A percentile compares a stretch with the other conserved stretches of the same genome.
Evolutionary conservation across 2,888 invertebrate species (phyloP).

Genomic region (Drosophila falleni): DNA sequence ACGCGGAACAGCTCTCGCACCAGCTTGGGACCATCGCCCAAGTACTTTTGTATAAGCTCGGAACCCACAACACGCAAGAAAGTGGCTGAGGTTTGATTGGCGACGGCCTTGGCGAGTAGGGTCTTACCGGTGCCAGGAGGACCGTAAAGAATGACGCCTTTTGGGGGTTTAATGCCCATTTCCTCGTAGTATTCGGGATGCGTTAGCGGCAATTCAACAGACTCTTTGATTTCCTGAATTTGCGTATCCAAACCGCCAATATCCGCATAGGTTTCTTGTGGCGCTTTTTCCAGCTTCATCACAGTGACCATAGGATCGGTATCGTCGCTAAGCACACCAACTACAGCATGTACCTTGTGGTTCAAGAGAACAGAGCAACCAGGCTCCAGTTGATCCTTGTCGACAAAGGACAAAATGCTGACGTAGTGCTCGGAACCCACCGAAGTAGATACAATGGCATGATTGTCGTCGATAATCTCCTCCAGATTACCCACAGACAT

Average conservation of each 20-base stretch:
- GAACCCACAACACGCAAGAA: slow-evolving; percentile 99
- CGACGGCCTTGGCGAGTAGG: slow-evolving; percentile 98
- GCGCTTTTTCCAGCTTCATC: slow-evolving; percentile 99
- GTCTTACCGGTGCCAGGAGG: slow-evolving; percentile 99
- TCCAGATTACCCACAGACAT: slow-evolving; percentile 99
- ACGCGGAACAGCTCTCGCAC: slow-evolving; percentile 99
- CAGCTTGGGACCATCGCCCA: slow-evolving; percentile 99
- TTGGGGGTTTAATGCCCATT: slow-evolving; percentile 99
- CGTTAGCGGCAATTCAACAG: slow-evolving; percentile 98
- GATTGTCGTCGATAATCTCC: slow-evolving; percentile 99
- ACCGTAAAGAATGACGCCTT: slow-evolving; percentile 99
- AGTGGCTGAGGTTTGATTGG: slow-evolving; percentile 99
- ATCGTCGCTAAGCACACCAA: slow-evolving; percentile 99
- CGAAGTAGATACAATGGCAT: slow-evolving; percentile 99
- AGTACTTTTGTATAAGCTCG: slow-evolving; percentile 99
- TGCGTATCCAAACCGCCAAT: slow-evolving; percentile 99
- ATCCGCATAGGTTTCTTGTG: slow-evolving; percentile 99
- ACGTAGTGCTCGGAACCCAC: slow-evolving; percentile 99
- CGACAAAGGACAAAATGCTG: slow-evolving; percentile 99
- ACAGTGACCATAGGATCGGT: slow-evolving; percentile 99
- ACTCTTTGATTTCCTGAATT: slow-evolving; percentile 99
- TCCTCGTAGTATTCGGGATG: slow-evolving; percentile 99
- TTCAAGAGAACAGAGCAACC: slow-evolving; percentile 99
- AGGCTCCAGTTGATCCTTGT: slow-evolving; percentile 99
- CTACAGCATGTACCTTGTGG: slow-evolving; percentile 99